Evolutionary conservation across 2,113 vertebrate genomes (phyloP).

Genomic region (Polyodon spathula): DNA sequence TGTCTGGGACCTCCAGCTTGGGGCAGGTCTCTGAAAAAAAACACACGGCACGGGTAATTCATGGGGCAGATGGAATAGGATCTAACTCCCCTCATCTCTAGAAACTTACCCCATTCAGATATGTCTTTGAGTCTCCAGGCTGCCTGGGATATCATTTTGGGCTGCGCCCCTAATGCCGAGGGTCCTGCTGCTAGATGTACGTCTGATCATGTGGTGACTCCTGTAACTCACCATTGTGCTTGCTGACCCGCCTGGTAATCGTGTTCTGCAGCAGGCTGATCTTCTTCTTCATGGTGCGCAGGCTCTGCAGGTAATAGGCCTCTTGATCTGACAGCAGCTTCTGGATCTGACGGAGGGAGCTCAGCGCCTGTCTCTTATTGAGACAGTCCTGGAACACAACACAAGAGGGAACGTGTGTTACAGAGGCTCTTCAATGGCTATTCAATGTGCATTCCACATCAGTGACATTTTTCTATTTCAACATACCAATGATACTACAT

Average conservation of each 20-base stretch:
- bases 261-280: constrained; percentile 59
- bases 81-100: not conserved
- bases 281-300: constrained; percentile 58
- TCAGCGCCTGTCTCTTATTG: constrained; percentile 52
- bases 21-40: constrained; percentile 54
- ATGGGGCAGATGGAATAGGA: not conserved
- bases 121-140: not conserved
- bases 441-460: no score
- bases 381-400: constrained; percentile 53
- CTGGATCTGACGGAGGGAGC: constrained; percentile 62
- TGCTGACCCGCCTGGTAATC: constrained; percentile 35
- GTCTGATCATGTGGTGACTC: no score
- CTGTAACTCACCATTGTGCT: constrained; percentile 48
- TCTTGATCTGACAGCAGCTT: constrained; percentile 69
- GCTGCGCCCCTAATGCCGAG: no score
- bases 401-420: no score
- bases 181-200: no score
- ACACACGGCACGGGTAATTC: not conserved
- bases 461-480: no score
- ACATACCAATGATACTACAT: no score
- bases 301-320: constrained; percentile 56
- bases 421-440: no score
- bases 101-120: not conserved
- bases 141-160: no score
- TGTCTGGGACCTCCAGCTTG: constrained; percentile 41